Percentiles rank a stretch among this genome's conserved stretches.
These are phyloP conservation scores for Drosophila tripunctata DNA, from an alignment of 2,888 invertebrate species.

Conservation along the genomic window DNA sequence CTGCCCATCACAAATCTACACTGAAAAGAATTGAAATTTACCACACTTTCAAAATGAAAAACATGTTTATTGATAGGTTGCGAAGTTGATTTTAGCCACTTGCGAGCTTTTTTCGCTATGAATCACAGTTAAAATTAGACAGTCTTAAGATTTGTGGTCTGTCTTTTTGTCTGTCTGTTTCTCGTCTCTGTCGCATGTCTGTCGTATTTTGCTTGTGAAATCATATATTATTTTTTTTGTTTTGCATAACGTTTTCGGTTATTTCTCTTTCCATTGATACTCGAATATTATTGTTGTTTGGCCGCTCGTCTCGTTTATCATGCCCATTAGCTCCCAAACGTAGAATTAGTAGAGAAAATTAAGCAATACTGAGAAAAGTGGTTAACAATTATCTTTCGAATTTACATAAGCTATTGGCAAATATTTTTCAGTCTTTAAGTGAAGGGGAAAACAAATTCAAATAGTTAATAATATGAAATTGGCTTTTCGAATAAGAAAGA, in stretches of 20 bases:
- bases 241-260: conserved; percentile 63
- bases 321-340: conserved; percentile 42
- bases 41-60: conserved; percentile 62
- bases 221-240: conserved; percentile 19
- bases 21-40: conserved; percentile 47
- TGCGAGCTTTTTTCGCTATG: conserved; percentile 54
- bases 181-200: background rate
- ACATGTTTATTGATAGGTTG: conserved; percentile 65
- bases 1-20: conserved; percentile 10
- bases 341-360: conserved; percentile 67
- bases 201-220: conserved; percentile 9
- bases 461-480: conserved; percentile 46
- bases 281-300: conserved; percentile 21
- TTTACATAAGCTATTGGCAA: conserved; percentile 65
- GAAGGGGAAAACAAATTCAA: conserved; percentile 61
- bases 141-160: conserved; percentile 28
- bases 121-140: conserved; percentile 75
- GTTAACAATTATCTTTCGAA: conserved; percentile 46
- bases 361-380: conserved; percentile 56
- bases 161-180: too few relatives aligned
- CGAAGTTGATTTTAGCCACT: conserved; percentile 36
- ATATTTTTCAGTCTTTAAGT: conserved; percentile 48
- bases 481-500: conserved; percentile 2
- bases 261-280: conserved; percentile 33
- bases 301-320: conserved; percentile 16